These are phyloP conservation scores for Helogale parvula DNA, from an alignment of 2,113 vertebrate genomes.

Conservation along the genomic window DNA sequence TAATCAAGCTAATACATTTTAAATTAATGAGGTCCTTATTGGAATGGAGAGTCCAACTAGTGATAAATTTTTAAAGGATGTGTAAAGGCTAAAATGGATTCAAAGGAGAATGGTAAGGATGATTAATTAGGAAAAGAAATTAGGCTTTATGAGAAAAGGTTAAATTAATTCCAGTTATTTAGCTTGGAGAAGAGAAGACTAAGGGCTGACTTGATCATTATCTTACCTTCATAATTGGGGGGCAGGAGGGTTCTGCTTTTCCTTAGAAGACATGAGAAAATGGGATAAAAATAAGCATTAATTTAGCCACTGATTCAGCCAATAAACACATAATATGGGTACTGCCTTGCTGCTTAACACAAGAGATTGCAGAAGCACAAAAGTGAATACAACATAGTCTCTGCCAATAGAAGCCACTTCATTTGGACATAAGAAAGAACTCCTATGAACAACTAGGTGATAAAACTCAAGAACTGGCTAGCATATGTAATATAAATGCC, in stretches of 20 bases:
- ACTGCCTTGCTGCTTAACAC: background rate
- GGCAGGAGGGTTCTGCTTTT: background rate
- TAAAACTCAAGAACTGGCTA: background rate
- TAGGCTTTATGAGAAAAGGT: conserved; percentile 21
- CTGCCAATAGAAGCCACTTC: background rate
- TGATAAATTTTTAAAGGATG: background rate
- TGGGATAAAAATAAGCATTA: background rate
- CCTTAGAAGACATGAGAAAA: conserved; percentile 23
- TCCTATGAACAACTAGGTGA: background rate
- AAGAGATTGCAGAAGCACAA: background rate
- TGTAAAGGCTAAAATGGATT: background rate
- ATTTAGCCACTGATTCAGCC: background rate
- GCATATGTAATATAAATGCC: background rate
- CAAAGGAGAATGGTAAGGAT: conserved; percentile 5
- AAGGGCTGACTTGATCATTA: background rate
- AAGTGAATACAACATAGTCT: background rate
- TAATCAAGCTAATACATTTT: background rate
- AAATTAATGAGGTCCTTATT: conserved; percentile 31
- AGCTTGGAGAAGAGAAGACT: conserved; percentile 13
- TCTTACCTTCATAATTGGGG: background rate
- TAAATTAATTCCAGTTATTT: conserved; percentile 23
- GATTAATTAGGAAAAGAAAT: conserved; percentile 47
- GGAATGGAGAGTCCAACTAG: background rate
- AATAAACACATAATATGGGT: background rate
- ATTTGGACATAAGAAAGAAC: background rate